Percentiles rank a stretch among this genome's conserved stretches.
phyloP scores from a whole-genome alignment of 2,113 vertebrate species.

The Rhynchopsitta pachyrhyncha region DNA sequence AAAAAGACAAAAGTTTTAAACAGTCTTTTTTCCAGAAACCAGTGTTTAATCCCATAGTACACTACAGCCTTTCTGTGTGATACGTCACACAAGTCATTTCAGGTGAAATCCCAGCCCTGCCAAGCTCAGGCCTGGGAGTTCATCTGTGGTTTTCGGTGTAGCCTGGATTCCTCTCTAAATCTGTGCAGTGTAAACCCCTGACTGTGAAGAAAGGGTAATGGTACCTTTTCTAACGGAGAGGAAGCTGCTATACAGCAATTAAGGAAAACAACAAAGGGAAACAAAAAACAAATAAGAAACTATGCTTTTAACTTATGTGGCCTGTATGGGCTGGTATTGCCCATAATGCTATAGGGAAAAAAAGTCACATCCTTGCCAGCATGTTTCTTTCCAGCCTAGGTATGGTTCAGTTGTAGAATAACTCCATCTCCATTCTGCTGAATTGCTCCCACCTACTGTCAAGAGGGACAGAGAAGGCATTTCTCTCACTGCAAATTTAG shows the following conservation, averaged over 20 bases:
- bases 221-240: background rate
- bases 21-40: background rate
- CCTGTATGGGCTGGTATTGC: background rate
- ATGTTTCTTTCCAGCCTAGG: background rate
- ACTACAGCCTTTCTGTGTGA: background rate
- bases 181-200: background rate
- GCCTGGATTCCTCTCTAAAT: constrained; percentile 18
- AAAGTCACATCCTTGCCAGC: background rate
- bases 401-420: background rate
- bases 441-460: background rate
- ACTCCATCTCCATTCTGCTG: background rate
- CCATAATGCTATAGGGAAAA: background rate
- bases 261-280: background rate
- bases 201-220: background rate
- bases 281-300: background rate
- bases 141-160: background rate
- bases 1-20: background rate
- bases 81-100: background rate
- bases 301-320: background rate
- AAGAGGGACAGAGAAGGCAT: background rate
- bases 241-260: background rate
- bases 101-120: background rate
- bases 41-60: background rate
- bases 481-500: background rate
- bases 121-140: background rate